Evolutionary conservation across 1,140 invertebrate genomes (phyloP), one percentile per base, ranked within the genome.

Genomic region (Drosophila persimilis): DNA sequence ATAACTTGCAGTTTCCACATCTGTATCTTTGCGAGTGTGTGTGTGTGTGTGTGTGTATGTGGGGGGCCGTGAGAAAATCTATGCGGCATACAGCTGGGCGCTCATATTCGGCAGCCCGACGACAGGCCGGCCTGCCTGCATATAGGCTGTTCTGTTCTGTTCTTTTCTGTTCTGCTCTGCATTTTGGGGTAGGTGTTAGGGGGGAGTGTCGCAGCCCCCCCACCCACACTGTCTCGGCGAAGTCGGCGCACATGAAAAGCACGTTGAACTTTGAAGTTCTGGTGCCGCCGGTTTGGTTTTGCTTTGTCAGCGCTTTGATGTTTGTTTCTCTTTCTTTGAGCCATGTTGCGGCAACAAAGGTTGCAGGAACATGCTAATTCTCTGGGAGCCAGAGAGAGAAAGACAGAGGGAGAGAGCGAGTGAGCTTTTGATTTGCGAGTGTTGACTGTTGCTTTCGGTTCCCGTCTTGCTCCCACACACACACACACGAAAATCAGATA

Each of bases 31-130:
- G 44, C 7, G 3, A 13, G 43, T 44, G 9, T 46, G 17, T 17
- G 35, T n/a, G 51, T 41, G 51, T 41, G 17, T 67, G 46, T 55
- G 44, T 59, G 11, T 65, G 58, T 67, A 39, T 73, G 64, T 35
- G 50, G n/a, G 65, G 65, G 53, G 70, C 74, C 83, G 81, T 86
- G 77, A 86, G 77, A 85, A 81, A 86, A 85, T 85, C 81, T 85
- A 85, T 86, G 81, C 78, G 83, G 83, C 78, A 86, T 88, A 83
- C 83, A 88, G 83, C 78, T 86, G 81, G 81, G 81, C 83, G 81
- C 83, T 63, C 81, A 86, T 86, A 73, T 77, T 78, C 11, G 29
- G 62, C 58, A 67, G 44, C 69, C 56, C 43, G 69, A 58, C 53
- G 22, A 45, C 51, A 39, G 31, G 17, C 29, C 11, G 24, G 24